Evolutionary conservation across 2,797 vertebrate species (phyloP).

Genomic region (Coracias cyanogaster): DNA sequence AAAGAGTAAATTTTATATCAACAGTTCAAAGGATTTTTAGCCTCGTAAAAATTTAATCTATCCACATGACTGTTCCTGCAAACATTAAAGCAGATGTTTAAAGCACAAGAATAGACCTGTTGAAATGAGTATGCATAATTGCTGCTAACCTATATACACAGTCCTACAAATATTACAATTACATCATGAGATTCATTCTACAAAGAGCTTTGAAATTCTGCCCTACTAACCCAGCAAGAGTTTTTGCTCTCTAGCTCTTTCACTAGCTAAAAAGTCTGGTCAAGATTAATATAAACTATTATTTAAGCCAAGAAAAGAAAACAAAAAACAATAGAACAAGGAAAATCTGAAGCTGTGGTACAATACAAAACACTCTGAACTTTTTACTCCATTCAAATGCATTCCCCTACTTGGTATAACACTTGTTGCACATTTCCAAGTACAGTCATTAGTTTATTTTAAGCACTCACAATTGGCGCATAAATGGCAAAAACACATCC

Average conservation of each 20-base stretch:
- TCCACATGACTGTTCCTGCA: conserved; percentile 40
- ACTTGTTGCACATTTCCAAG: neutral
- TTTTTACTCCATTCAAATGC: neutral
- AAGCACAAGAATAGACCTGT: conserved; percentile 59
- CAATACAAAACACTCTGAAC: neutral
- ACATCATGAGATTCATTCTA: neutral
- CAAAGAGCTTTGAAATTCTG: conserved; percentile 38
- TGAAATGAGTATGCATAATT: conserved; percentile 38
- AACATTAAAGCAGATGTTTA: conserved; percentile 44
- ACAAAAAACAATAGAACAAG: neutral
- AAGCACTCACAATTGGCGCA: neutral
- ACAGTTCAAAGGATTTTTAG: conserved; percentile 44
- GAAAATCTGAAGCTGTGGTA: neutral
- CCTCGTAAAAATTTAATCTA: conserved; percentile 41
- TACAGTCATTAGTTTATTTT: conserved; percentile 15
- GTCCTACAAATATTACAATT: conserved; percentile 10
- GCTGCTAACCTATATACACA: conserved; percentile 5
- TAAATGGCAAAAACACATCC: neutral
- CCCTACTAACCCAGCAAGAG: neutral
- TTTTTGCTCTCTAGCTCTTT: neutral
- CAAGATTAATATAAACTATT: neutral
- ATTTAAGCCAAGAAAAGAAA: neutral
- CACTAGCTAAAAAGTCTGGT: neutral
- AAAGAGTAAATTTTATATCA: conserved; percentile 33
- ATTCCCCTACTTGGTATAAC: neutral